Evolutionary conservation across 2,113 vertebrate genomes (phyloP).

Genomic region (Hippocampus barbouri): DNA sequence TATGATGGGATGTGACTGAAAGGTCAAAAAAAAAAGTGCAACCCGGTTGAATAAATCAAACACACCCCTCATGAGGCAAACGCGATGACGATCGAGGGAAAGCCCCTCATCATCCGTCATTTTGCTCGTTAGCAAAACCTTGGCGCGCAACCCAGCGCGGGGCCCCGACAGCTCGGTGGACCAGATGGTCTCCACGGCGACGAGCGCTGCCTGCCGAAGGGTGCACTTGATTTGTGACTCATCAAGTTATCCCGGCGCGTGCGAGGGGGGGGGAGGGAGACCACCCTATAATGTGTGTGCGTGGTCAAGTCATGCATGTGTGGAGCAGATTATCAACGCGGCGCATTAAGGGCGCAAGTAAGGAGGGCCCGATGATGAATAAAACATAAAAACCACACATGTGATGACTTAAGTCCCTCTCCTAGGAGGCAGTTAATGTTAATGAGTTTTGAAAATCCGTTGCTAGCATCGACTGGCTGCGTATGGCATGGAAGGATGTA

Average conservation of each 20-base stretch:
- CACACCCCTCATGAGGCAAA: not conserved
- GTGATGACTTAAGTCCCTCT: no score
- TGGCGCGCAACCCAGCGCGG: slow-evolving; percentile 20
- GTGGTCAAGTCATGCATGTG: slow-evolving; percentile 12
- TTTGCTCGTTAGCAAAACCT: slow-evolving; percentile 65
- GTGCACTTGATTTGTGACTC: slow-evolving; percentile 54
- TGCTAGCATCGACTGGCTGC: no score
- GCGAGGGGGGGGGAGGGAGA: slow-evolving; percentile 8
- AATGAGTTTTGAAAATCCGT: no score
- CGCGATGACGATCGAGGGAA: slow-evolving; percentile 12
- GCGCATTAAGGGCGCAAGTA: slow-evolving; percentile 1
- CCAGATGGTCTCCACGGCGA: slow-evolving; percentile 73
- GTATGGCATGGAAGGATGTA: no score
- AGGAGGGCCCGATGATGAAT: not conserved
- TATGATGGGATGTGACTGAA: not conserved
- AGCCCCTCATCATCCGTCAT: slow-evolving; percentile 52
- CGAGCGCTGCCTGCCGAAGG: slow-evolving; percentile 34
- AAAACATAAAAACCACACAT: not conserved
- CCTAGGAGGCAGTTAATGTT: no score
- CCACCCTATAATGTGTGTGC: slow-evolving; percentile 5
- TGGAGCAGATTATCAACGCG: slow-evolving; percentile 24
- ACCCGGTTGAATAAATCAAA: not conserved
- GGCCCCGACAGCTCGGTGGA: slow-evolving; percentile 63
- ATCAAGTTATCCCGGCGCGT: slow-evolving; percentile 41
- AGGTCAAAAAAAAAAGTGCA: not conserved